Percentiles rank a stretch among this genome's conserved stretches.
Evolutionary conservation across 2,113 vertebrate genomes (phyloP).

Genomic region (Pyrgilauda ruficollis): DNA sequence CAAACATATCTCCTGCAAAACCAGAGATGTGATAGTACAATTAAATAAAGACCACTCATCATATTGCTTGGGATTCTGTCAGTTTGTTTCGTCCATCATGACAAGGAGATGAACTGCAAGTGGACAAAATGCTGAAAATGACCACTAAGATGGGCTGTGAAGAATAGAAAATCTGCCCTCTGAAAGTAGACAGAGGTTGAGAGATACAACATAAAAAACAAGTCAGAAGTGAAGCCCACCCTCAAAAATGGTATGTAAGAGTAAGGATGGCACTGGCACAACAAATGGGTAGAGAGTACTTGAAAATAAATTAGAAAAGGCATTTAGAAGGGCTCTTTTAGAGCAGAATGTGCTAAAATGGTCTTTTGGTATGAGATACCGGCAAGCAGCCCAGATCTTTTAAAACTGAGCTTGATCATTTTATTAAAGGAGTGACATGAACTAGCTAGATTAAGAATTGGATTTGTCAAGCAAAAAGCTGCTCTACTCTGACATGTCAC

Average conservation of each 20-base stretch:
- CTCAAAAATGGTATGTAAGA: fast-evolving
- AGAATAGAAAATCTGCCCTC: background rate
- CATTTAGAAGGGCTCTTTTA: background rate
- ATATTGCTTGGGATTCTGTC: background rate
- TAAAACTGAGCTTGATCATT: background rate
- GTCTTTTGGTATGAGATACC: background rate
- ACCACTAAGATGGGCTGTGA: background rate
- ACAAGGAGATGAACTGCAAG: background rate
- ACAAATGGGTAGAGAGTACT: background rate
- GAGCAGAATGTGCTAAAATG: background rate
- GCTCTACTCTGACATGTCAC: background rate
- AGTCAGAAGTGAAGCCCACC: background rate
- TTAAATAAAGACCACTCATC: background rate
- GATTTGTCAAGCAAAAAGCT: background rate
- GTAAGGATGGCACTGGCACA: background rate
- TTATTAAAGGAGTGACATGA: background rate
- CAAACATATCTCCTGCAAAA: background rate
- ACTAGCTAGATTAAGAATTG: background rate
- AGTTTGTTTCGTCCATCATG: background rate
- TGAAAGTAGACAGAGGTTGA: background rate
- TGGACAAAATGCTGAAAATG: background rate
- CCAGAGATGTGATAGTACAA: background rate
- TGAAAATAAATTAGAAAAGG: background rate
- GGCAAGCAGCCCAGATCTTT: background rate
- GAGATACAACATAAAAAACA: background rate